phyloP scores from a whole-genome alignment of 2,113 vertebrate genomes.

The Tor tambroides region DNA sequence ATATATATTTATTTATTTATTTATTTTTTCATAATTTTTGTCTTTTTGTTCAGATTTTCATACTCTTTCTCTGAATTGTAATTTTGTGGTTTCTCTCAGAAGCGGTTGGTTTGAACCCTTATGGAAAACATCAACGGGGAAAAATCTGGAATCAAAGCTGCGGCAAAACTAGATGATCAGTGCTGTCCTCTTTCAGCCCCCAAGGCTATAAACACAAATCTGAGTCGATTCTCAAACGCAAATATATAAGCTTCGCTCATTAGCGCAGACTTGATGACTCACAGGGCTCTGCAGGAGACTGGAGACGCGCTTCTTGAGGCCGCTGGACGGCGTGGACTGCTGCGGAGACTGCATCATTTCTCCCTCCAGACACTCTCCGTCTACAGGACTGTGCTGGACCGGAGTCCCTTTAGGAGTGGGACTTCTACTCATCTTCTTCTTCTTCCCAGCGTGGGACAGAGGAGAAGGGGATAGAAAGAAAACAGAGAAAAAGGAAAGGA shows the following conservation, averaged over 20 bases:
- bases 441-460: conserved; percentile 47
- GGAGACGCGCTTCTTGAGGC: conserved; percentile 90
- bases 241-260: neutral
- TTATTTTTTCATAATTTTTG: too few species aligned
- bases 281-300: conserved; percentile 93
- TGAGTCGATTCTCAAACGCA: neutral
- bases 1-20: too few species aligned
- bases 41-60: neutral
- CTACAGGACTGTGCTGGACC: conserved; percentile 79
- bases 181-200: neutral
- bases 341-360: conserved; percentile 77
- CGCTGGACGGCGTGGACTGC: conserved; percentile 81
- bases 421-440: conserved; percentile 77
- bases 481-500: conserved; percentile 43
- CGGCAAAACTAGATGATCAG: neutral
- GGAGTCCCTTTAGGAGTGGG: conserved; percentile 77
- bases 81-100: neutral
- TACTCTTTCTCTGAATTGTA: neutral
- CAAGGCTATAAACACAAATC: neutral
- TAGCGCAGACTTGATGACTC: conserved; percentile 42
- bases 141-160: neutral
- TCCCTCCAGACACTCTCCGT: conserved; percentile 75
- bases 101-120: neutral
- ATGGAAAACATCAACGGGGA: neutral
- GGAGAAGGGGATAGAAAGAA: conserved; percentile 35